These are phyloP conservation scores for Anticlea derivata DNA, from an alignment of 2,888 invertebrate genomes.

Conservation along the genomic window DNA sequence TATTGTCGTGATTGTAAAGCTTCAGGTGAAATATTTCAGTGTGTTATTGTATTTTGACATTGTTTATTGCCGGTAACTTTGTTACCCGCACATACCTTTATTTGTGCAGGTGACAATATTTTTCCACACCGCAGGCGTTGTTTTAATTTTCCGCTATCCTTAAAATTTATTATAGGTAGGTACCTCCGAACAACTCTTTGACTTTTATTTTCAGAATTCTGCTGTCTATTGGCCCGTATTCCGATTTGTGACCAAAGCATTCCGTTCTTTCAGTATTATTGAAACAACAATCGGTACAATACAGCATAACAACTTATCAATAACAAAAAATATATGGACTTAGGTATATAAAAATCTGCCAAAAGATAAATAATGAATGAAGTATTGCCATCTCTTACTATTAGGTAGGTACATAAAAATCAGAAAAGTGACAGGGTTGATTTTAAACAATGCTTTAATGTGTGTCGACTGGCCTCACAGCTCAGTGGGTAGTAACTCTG, in stretches of 20 bases:
- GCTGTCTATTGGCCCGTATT: neutral
- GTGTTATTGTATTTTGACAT: conserved; percentile 29
- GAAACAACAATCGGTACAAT: too few relatives aligned
- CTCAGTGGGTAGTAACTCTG: too few relatives aligned
- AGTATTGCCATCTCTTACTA: too few relatives aligned
- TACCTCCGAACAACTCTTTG: conserved; percentile 17
- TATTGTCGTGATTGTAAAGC: conserved; percentile 27
- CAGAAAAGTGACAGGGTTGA: too few relatives aligned
- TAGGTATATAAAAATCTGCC: too few relatives aligned
- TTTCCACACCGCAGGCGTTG: conserved; percentile 26
- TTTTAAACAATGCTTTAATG: too few relatives aligned
- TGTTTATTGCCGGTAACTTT: conserved; percentile 27
- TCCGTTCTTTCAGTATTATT: neutral
- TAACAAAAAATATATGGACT: too few relatives aligned
- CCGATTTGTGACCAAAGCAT: neutral
- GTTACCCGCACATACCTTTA: conserved; percentile 14
- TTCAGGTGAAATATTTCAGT: conserved; percentile 30
- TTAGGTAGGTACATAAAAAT: too few relatives aligned
- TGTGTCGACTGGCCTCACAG: too few relatives aligned
- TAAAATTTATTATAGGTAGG: conserved; percentile 28
- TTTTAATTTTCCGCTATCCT: conserved; percentile 34
- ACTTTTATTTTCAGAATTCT: conserved; percentile 16
- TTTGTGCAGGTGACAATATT: conserved; percentile 19
- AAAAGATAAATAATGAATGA: too few relatives aligned
- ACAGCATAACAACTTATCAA: too few relatives aligned